A percentile compares a stretch with the other conserved stretches of the same genome.
phyloP scores from a whole-genome alignment of 2,113 vertebrate species.

The Hypomesus transpacificus region DNA sequence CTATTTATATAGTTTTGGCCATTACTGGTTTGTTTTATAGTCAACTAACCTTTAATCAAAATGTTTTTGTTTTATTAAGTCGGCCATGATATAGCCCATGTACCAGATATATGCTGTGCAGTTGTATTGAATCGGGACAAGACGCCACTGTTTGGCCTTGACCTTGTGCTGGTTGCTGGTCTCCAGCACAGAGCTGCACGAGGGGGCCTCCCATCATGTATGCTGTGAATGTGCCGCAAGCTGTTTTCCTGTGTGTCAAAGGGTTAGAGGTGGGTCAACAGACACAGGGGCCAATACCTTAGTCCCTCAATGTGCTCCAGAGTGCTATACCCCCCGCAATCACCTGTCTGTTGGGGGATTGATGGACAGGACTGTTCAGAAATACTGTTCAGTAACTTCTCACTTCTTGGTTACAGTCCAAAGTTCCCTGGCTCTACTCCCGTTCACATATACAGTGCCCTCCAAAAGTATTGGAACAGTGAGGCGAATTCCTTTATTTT shows the following conservation, averaged over 20 bases:
- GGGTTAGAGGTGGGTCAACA: not conserved
- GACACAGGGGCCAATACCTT: not conserved
- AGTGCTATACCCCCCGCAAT: not conserved
- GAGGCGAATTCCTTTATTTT: too few species aligned
- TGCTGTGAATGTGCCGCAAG: not conserved
- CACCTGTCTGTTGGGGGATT: not conserved
- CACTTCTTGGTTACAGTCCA: not conserved
- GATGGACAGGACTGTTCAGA: not conserved
- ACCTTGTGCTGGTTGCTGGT: slow-evolving; percentile 5
- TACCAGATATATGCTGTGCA: not conserved
- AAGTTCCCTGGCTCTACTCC: not conserved
- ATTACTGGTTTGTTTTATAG: too few species aligned
- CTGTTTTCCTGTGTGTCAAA: not conserved
- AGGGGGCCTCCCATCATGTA: not conserved
- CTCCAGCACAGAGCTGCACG: not conserved
- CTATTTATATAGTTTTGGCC: too few species aligned
- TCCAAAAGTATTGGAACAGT: too few species aligned
- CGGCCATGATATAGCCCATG: not conserved
- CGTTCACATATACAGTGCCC: not conserved
- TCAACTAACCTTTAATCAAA: not conserved
- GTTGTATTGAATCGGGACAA: not conserved
- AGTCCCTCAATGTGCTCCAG: not conserved
- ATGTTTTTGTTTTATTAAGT: not conserved
- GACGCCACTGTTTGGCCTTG: slow-evolving; percentile 1
- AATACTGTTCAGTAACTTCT: not conserved